Percentiles rank a stretch among this genome's conserved stretches.
phyloP scores from a whole-genome alignment of 2,797 vertebrate species.

The Nyctibius grandis region DNA sequence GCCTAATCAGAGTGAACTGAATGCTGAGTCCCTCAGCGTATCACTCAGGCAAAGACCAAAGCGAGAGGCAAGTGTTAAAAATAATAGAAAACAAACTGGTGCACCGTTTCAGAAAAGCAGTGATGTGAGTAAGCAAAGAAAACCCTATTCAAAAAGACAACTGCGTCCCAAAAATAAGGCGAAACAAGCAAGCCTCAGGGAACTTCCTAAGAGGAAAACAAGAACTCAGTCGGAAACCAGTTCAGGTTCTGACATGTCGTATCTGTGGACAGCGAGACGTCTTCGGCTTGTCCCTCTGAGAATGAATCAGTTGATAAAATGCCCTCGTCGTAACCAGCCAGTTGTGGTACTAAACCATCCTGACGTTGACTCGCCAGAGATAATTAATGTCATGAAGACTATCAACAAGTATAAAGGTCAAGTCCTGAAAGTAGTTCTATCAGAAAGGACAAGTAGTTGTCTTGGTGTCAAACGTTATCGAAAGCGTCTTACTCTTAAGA shows the following conservation, averaged over 20 bases:
- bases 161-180: constrained; percentile 41
- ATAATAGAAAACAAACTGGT: not conserved
- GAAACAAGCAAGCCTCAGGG: constrained; percentile 21
- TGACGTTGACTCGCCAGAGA: constrained; percentile 79
- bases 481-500: constrained; percentile 71
- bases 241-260: constrained; percentile 37
- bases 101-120: not conserved
- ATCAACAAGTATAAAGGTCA: constrained; percentile 78
- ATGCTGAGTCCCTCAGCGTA: not conserved
- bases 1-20: not conserved
- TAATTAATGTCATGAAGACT: constrained; percentile 77
- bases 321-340: constrained; percentile 88
- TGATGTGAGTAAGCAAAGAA: constrained; percentile 36
- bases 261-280: constrained; percentile 65
- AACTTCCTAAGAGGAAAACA: constrained; percentile 61
- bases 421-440: constrained; percentile 75
- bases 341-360: constrained; percentile 96
- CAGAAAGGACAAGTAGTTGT: constrained; percentile 71
- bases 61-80: constrained; percentile 38
- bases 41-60: constrained; percentile 51
- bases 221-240: constrained; percentile 14
- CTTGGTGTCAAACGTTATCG: constrained; percentile 65
- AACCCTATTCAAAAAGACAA: constrained; percentile 13
- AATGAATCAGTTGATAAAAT: constrained; percentile 83
- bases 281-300: constrained; percentile 82